Evolutionary conservation across 2,888 invertebrate species (phyloP).

Genomic region (Halocaridina rubra): DNA sequence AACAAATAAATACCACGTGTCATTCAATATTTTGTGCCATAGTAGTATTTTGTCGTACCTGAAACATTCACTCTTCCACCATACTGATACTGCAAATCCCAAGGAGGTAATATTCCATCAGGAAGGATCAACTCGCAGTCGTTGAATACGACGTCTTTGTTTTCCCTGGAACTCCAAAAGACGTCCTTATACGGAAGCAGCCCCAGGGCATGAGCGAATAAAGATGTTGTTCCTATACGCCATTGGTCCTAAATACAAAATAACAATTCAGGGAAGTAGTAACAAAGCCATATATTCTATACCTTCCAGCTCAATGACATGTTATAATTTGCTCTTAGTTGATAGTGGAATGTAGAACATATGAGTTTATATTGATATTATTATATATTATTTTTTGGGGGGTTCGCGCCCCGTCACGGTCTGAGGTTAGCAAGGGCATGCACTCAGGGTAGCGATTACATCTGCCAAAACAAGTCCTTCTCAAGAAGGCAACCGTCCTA

Average conservation of each 20-base stretch:
- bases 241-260: conserved; percentile 25
- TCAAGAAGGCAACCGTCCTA: too few species aligned
- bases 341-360: too few species aligned
- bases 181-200: conserved; percentile 44
- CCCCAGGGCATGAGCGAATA: conserved; percentile 25
- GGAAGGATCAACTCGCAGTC: conserved; percentile 25
- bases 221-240: conserved; percentile 24
- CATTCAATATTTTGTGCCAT: not conserved
- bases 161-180: conserved; percentile 24
- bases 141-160: conserved; percentile 19
- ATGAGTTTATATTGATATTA: too few species aligned
- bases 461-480: too few species aligned
- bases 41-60: not conserved
- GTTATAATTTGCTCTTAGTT: too few species aligned
- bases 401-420: too few species aligned
- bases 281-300: too few species aligned
- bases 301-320: too few species aligned
- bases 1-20: not conserved
- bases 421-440: too few species aligned
- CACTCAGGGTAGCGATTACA: too few species aligned
- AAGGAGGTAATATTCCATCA: not conserved
- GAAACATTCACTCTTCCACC: conserved; percentile 23
- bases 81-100: not conserved
- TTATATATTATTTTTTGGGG: too few species aligned
- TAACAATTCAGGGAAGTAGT: too few species aligned